Conservation (phyloP, 1,140 invertebrate genomes). For the Matsumurasca onukii region DNA sequence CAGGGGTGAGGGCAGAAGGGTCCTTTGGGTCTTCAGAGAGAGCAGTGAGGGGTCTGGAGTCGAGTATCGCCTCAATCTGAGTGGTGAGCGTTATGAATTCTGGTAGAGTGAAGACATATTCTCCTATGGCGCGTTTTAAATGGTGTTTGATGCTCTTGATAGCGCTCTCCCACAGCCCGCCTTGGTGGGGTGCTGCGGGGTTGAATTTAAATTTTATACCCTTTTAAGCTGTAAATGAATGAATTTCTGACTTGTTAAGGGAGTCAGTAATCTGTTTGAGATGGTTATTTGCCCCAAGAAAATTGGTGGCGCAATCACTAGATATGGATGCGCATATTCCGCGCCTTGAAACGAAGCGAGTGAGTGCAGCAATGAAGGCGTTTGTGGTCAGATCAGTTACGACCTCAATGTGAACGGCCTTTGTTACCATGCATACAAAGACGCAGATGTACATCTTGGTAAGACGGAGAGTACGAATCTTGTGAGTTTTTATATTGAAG, state of each 20-base stretch:
- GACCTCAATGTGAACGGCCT: conserved; percentile 49
- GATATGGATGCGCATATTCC: conserved; percentile 34
- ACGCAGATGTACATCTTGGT: conserved; percentile 48
- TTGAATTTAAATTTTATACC: not conserved
- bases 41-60: conserved; percentile 44
- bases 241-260: not conserved
- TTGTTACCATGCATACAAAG: conserved; percentile 49
- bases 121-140: not conserved
- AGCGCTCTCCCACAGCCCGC: not conserved
- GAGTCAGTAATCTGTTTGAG: not conserved
- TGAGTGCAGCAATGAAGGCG: no score
- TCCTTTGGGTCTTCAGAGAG: conserved; percentile 43
- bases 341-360: conserved; percentile 46
- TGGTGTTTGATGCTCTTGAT: not conserved
- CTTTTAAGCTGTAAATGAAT: not conserved
- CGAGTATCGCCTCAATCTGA: conserved; percentile 35
- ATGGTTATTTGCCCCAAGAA: not conserved
- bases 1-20: conserved; percentile 44
- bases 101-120: not conserved
- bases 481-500: not conserved
- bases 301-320: conserved; percentile 21
- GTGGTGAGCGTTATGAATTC: not conserved
- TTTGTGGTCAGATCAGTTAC: conserved; percentile 46
- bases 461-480: conserved; percentile 32
- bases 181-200: conserved; percentile 3